These are phyloP conservation scores for Bombus cullumanus DNA, from an alignment of 1,140 invertebrate species.

Conservation along the genomic window DNA sequence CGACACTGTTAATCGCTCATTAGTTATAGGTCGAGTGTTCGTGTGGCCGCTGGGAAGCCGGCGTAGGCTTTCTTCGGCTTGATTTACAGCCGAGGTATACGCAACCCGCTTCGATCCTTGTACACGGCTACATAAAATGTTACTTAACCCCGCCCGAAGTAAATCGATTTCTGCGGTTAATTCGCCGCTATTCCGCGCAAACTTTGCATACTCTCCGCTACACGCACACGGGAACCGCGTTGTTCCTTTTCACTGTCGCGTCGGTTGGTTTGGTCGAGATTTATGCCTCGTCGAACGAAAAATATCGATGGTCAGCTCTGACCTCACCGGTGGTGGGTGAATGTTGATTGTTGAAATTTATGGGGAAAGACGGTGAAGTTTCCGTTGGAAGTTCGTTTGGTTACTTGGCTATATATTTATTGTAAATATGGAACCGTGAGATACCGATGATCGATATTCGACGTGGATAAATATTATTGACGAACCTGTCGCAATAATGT, in stretches of 20 bases:
- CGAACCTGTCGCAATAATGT: no score
- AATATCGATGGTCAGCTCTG: background rate
- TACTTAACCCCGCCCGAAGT: slow-evolving; percentile 52
- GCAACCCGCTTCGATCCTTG: slow-evolving; percentile 10
- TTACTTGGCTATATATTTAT: background rate
- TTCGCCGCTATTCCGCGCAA: slow-evolving; percentile 31
- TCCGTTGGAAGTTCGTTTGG: background rate
- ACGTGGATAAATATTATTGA: no score
- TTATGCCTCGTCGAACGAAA: background rate
- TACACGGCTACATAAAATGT: slow-evolving; percentile 50
- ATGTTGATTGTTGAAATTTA: background rate
- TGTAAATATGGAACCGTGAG: no score
- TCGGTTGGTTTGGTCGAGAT: background rate
- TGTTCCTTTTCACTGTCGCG: background rate
- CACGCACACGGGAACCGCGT: background rate
- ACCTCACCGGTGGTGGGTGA: background rate
- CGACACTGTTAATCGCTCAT: slow-evolving; percentile 43
- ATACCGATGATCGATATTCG: no score
- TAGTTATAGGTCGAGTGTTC: slow-evolving; percentile 23
- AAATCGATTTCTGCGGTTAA: slow-evolving; percentile 55
- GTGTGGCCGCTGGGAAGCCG: background rate
- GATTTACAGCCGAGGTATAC: slow-evolving; percentile 39
- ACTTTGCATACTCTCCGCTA: slow-evolving; percentile 23
- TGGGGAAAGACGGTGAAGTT: background rate
- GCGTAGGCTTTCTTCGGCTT: slow-evolving; percentile 35